phyloP scores from a whole-genome alignment of 1,140 invertebrate species.

The Helicoverpa zea region DNA sequence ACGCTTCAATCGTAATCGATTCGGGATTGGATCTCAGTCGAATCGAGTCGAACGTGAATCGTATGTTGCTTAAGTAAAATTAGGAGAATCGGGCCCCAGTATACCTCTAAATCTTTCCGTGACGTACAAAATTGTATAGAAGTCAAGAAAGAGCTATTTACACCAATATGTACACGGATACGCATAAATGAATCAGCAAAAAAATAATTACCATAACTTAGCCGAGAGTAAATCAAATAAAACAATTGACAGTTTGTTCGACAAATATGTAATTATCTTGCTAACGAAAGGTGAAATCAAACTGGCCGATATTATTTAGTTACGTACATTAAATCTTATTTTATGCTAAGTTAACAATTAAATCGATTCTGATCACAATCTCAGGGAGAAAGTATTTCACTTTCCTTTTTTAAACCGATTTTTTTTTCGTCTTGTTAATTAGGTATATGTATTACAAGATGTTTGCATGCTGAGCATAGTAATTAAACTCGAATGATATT shows the following conservation, averaged over 20 bases:
- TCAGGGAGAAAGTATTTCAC: constrained; percentile 27
- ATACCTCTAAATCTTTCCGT: too few relatives aligned
- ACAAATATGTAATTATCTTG: constrained; percentile 16
- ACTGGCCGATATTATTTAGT: constrained; percentile 5
- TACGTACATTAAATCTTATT: constrained; percentile 36
- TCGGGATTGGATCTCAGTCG: too few relatives aligned
- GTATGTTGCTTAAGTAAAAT: too few relatives aligned
- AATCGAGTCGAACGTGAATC: too few relatives aligned
- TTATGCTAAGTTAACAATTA: constrained; percentile 44
- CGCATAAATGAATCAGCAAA: neutral
- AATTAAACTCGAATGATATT: too few relatives aligned
- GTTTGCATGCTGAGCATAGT: too few relatives aligned
- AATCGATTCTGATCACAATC: constrained; percentile 42
- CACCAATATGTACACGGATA: neutral
- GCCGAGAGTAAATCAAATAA: constrained; percentile 19
- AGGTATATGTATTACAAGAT: neutral
- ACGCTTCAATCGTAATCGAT: too few relatives aligned
- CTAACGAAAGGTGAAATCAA: constrained; percentile 11
- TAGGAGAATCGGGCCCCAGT: too few relatives aligned
- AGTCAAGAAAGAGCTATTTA: too few relatives aligned
- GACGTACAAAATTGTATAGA: too few relatives aligned
- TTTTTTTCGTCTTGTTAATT: constrained; percentile 7
- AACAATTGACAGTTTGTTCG: constrained; percentile 7
- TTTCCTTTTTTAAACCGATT: constrained; percentile 36
- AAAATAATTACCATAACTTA: neutral